Percentiles rank a stretch among this genome's conserved stretches.
These are phyloP conservation scores for Sebastes jordani DNA, from an alignment of 2,797 vertebrate species.

Conservation along the genomic window DNA sequence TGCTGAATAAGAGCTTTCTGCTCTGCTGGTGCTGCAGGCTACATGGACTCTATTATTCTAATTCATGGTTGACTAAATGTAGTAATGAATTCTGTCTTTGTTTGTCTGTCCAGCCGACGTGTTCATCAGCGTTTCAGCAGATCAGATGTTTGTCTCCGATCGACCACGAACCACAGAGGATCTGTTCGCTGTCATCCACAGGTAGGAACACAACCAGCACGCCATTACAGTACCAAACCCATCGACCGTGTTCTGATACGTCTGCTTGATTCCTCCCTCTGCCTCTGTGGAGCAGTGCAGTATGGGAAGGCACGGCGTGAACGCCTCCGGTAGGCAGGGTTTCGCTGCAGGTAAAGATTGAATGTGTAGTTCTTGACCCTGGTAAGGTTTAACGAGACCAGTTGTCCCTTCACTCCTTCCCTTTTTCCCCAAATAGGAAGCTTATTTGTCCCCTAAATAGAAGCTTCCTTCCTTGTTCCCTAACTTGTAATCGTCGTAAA, in stretches of 20 bases:
- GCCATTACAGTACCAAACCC: background rate
- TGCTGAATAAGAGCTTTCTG: too few species aligned
- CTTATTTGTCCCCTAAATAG: background rate
- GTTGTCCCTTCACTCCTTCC: background rate
- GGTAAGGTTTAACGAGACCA: too few species aligned
- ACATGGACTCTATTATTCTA: background rate
- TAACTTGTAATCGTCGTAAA: background rate
- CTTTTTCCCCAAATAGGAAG: background rate
- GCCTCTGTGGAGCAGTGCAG: slow-evolving; percentile 76
- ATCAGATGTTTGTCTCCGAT: slow-evolving; percentile 81
- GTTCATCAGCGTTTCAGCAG: slow-evolving; percentile 76
- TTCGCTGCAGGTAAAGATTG: slow-evolving; percentile 77
- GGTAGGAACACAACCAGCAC: slow-evolving; percentile 83
- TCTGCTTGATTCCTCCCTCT: slow-evolving; percentile 46
- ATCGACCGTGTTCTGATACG: background rate
- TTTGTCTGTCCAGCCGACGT: slow-evolving; percentile 74
- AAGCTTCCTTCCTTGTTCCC: background rate
- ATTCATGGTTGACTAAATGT: background rate
- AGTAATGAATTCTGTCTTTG: background rate
- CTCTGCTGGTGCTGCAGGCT: too few species aligned
- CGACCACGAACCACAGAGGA: slow-evolving; percentile 91
- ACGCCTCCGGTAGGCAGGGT: slow-evolving; percentile 64
- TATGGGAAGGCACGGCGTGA: slow-evolving; percentile 84
- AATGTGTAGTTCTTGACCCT: background rate
- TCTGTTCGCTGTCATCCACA: slow-evolving; percentile 95